A percentile compares a stretch with the other conserved stretches of the same genome.
Evolutionary conservation across 2,113 vertebrate genomes (phyloP).

Genomic region (Columba livia): DNA sequence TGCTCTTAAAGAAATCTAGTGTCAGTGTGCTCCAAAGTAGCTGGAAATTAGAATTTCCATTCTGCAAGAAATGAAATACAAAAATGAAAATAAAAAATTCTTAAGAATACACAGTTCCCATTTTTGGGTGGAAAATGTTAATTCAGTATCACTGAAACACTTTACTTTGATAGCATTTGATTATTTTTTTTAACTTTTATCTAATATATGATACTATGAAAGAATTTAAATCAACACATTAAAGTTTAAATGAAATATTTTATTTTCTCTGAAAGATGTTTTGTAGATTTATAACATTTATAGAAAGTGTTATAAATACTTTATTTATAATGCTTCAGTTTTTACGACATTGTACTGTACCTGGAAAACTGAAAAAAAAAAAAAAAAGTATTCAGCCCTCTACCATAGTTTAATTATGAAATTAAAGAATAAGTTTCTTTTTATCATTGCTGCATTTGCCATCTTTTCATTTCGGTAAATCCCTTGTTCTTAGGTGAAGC

Average conservation of each 20-base stretch:
- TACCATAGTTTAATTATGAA: background rate
- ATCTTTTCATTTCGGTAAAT: constrained; percentile 17
- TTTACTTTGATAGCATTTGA: background rate
- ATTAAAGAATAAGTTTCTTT: background rate
- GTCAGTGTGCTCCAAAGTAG: background rate
- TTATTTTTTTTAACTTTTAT: background rate
- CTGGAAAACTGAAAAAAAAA: background rate
- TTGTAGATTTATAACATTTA: background rate
- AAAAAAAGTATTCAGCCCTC: background rate
- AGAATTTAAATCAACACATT: background rate
- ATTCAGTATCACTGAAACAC: background rate
- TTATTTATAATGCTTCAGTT: background rate
- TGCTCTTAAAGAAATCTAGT: background rate
- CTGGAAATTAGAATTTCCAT: background rate
- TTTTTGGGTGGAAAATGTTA: background rate
- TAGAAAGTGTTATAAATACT: background rate
- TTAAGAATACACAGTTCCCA: background rate
- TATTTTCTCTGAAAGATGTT: background rate
- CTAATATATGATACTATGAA: background rate
- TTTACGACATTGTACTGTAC: background rate
- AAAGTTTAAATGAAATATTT: background rate
- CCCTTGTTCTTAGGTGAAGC: background rate
- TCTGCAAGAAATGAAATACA: background rate
- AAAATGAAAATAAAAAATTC: background rate
- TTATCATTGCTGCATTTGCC: background rate